Evolutionary conservation across 2,113 vertebrate genomes (phyloP).

Genomic region (Rissa tridactyla): DNA sequence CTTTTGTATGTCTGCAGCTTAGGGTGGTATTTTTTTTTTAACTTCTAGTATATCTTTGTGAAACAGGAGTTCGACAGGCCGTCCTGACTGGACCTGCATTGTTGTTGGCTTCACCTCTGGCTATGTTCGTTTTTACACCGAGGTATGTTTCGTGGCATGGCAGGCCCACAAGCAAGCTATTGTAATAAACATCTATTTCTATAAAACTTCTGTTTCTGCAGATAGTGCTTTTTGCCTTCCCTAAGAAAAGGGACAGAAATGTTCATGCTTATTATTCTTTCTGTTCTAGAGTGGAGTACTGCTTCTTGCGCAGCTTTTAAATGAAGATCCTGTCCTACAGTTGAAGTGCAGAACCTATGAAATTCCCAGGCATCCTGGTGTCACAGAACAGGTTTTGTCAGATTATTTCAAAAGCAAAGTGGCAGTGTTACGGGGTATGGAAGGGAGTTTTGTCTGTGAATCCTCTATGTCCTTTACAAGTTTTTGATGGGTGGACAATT

Average conservation of each 20-base stretch:
- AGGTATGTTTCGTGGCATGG: slow-evolving; percentile 74
- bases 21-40: neutral
- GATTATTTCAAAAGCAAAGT: slow-evolving; percentile 54
- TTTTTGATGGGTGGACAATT: neutral
- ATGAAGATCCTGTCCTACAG: slow-evolving; percentile 89
- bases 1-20: neutral
- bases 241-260: neutral
- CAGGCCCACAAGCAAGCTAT: neutral
- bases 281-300: slow-evolving; percentile 87
- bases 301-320: slow-evolving; percentile 92
- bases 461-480: slow-evolving; percentile 5
- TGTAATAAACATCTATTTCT: neutral
- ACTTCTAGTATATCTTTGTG: neutral
- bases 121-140: slow-evolving; percentile 95
- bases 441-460: slow-evolving; percentile 30
- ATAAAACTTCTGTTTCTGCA: neutral
- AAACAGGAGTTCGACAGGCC: slow-evolving; percentile 92
- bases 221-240: neutral
- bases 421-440: slow-evolving; percentile 19
- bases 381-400: slow-evolving; percentile 90
- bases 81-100: slow-evolving; percentile 97
- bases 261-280: neutral
- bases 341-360: slow-evolving; percentile 98
- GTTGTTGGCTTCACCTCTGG: slow-evolving; percentile 95
- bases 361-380: slow-evolving; percentile 92